phyloP scores from a whole-genome alignment of 2,113 vertebrate species.

The Pantherophis guttatus region DNA sequence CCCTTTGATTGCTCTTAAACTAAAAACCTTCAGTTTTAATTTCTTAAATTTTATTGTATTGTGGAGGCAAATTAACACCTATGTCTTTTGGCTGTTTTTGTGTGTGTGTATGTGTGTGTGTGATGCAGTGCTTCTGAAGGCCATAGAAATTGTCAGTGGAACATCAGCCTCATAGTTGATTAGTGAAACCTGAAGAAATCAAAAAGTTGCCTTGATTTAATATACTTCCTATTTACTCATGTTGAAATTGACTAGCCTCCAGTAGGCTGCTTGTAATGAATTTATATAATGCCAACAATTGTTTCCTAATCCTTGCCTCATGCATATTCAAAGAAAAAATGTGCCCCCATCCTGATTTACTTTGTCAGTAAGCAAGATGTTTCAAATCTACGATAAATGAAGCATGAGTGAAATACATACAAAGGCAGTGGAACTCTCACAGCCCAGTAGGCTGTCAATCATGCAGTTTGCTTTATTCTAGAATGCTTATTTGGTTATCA shows the following conservation, averaged over 20 bases:
- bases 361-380: neutral
- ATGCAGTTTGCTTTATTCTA: neutral
- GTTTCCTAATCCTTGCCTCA: neutral
- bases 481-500: neutral
- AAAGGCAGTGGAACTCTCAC: neutral
- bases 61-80: conserved; percentile 26
- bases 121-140: conserved; percentile 2
- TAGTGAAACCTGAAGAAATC: neutral
- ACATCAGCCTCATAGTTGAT: neutral
- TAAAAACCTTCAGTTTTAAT: neutral
- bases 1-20: conserved; percentile 2
- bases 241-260: conserved; percentile 28
- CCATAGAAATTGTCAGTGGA: neutral
- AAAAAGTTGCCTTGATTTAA: conserved; percentile 8
- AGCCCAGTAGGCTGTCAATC: neutral
- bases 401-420: neutral
- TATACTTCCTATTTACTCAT: conserved; percentile 18
- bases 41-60: neutral
- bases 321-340: neutral
- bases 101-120: no score
- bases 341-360: neutral
- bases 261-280: neutral
- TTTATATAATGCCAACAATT: neutral
- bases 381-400: neutral
- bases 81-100: neutral